These are phyloP conservation scores for Oreotrochilus melanogaster DNA, from an alignment of 2,113 vertebrate genomes.

Conservation along the genomic window DNA sequence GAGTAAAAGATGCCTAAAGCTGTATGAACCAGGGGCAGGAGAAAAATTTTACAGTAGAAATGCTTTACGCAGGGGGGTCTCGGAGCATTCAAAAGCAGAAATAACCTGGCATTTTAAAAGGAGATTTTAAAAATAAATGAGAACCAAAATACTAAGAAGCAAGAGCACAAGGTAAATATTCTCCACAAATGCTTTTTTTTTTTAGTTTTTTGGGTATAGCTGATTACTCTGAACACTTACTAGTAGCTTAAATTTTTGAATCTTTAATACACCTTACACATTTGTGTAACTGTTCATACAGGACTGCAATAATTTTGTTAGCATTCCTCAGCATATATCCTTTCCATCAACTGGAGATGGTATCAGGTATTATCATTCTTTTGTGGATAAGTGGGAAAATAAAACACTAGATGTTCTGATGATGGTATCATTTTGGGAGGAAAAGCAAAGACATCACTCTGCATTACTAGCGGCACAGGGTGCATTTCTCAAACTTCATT, in stretches of 20 bases:
- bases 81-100: background rate
- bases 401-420: too few species aligned
- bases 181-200: background rate
- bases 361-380: too few species aligned
- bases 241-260: background rate
- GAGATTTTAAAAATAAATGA: background rate
- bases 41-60: background rate
- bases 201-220: background rate
- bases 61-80: background rate
- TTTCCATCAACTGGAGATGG: background rate
- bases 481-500: background rate
- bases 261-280: background rate
- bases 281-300: background rate
- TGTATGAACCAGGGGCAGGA: fast-evolving
- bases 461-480: background rate
- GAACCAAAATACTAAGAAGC: background rate
- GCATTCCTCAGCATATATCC: background rate
- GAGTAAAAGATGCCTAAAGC: background rate
- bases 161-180: background rate
- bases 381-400: too few species aligned
- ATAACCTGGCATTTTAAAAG: background rate
- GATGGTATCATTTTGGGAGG: background rate
- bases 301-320: background rate
- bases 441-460: background rate
- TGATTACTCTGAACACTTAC: background rate